Percentiles rank a stretch among this genome's conserved stretches.
Evolutionary conservation across 92 coral and sea anemone genomes (phyloP).

Genomic region (Scolanthus callimorphus): DNA sequence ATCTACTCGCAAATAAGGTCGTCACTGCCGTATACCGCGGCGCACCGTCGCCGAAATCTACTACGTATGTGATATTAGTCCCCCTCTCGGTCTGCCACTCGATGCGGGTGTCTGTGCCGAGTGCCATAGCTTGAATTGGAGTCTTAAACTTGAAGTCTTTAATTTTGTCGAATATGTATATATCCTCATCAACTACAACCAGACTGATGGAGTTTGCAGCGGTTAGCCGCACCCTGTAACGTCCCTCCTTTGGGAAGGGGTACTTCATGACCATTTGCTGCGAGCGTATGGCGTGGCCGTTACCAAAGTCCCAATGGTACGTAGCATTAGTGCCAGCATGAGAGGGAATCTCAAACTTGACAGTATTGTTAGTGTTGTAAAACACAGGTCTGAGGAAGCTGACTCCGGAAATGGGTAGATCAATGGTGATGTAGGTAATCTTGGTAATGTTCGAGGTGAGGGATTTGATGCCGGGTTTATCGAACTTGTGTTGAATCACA

Average conservation of each 20-base stretch:
- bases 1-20: slow-evolving; percentile 27
- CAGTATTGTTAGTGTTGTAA: slow-evolving; percentile 54
- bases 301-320: slow-evolving; percentile 87
- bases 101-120: slow-evolving; percentile 50
- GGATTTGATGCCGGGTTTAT: slow-evolving; percentile 57
- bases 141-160: slow-evolving; percentile 38
- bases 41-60: slow-evolving; percentile 82
- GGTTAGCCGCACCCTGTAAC: slow-evolving; percentile 40
- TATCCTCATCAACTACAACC: slow-evolving; percentile 9
- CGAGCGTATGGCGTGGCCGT: slow-evolving; percentile 43
- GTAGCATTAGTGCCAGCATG: slow-evolving; percentile 70
- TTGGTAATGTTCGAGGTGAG: slow-evolving; percentile 68
- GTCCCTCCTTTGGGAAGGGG: slow-evolving; percentile 49
- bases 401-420: slow-evolving; percentile 63
- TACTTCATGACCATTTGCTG: slow-evolving; percentile 25
- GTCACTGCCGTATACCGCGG: slow-evolving; percentile 25
- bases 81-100: slow-evolving; percentile 71
- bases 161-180: slow-evolving; percentile 58
- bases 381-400: slow-evolving; percentile 32
- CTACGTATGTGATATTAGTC: slow-evolving; percentile 75
- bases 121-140: slow-evolving; percentile 64
- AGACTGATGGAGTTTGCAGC: slow-evolving; percentile 78
- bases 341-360: slow-evolving; percentile 35
- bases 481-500: slow-evolving; percentile 56
- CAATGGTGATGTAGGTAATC: slow-evolving; percentile 36